These are phyloP conservation scores for Polypterus senegalus DNA, from an alignment of 2,113 vertebrate species.

Conservation along the genomic window DNA sequence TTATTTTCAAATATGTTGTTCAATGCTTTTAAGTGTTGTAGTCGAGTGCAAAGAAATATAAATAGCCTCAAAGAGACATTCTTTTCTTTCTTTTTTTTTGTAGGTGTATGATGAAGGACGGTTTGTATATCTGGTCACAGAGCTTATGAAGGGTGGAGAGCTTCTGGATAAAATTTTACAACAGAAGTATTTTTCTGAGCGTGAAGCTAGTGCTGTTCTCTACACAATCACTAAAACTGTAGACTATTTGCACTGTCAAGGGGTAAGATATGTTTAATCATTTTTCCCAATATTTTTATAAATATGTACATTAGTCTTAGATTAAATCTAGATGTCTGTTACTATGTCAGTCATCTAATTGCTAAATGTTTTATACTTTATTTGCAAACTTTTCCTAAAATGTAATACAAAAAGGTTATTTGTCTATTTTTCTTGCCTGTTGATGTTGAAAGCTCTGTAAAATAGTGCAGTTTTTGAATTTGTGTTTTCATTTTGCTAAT, in stretches of 20 bases:
- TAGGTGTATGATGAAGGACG: constrained; percentile 89
- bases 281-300: not conserved
- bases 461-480: no score
- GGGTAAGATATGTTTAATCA: constrained; percentile 49
- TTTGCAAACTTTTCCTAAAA: no score
- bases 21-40: not conserved
- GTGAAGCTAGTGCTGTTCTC: constrained; percentile 82
- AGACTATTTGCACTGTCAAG: constrained; percentile 95
- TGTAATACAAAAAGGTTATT: no score
- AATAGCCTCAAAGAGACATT: not conserved
- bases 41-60: not conserved
- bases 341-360: no score
- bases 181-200: constrained; percentile 89
- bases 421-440: no score
- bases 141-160: constrained; percentile 93
- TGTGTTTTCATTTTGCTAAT: no score
- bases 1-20: not conserved
- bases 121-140: constrained; percentile 84
- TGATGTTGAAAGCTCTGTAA: no score
- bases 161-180: constrained; percentile 85
- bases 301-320: no score
- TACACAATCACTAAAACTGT: constrained; percentile 88
- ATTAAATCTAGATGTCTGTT: no score
- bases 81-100: constrained; percentile 5
- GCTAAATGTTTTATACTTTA: no score